Percentiles rank a stretch among this genome's conserved stretches.
phyloP scores from a whole-genome alignment of 2,113 vertebrate species.

The Callaeas wilsoni region DNA sequence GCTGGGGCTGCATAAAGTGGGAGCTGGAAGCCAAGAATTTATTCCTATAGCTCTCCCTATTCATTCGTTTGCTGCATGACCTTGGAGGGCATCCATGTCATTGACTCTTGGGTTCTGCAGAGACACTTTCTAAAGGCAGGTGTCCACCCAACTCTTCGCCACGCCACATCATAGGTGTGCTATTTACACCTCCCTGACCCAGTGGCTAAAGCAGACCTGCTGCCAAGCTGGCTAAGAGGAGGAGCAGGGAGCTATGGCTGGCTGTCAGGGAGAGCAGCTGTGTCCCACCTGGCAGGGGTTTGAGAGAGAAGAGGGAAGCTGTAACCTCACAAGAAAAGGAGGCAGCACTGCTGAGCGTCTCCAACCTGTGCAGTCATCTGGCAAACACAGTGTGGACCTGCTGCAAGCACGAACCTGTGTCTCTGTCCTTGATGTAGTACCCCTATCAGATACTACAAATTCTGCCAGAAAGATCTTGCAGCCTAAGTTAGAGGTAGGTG shows the following conservation, averaged over 20 bases:
- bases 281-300: background rate
- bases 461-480: background rate
- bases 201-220: background rate
- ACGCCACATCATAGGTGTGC: accelerated
- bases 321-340: accelerated
- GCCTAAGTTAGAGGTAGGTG: background rate
- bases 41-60: background rate
- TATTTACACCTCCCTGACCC: background rate
- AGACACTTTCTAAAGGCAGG: background rate
- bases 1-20: background rate
- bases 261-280: background rate
- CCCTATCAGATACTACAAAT: background rate
- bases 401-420: background rate
- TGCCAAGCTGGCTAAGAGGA: background rate
- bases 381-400: background rate
- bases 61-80: background rate
- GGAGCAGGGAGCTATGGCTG: background rate
- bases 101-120: background rate
- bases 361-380: accelerated
- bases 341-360: accelerated
- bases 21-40: constrained; percentile 17
- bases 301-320: background rate
- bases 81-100: background rate
- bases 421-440: background rate
- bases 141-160: background rate